phyloP scores from a whole-genome alignment of 2,797 vertebrate genomes.

The Liasis olivaceus region DNA sequence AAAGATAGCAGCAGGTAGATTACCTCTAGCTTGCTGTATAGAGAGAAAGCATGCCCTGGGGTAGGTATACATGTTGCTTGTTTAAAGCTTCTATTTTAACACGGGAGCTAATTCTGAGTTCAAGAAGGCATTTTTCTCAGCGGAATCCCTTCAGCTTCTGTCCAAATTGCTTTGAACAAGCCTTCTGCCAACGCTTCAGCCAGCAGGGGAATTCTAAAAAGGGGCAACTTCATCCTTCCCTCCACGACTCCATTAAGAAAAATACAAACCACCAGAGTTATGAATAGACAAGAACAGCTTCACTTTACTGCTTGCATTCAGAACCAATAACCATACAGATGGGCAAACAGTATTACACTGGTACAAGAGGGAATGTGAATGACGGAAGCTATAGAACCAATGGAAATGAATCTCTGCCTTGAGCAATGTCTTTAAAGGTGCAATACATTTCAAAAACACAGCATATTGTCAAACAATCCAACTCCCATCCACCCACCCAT shows the following conservation, averaged over 20 bases:
- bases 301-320: not conserved
- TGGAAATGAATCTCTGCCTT: not conserved
- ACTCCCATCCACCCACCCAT: not conserved
- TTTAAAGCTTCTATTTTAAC: not conserved
- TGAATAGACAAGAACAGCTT: not conserved
- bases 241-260: not conserved
- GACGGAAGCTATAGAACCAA: not conserved
- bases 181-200: not conserved
- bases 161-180: not conserved
- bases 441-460: not conserved
- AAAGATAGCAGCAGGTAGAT: not conserved
- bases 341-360: not conserved
- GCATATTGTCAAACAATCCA: not conserved
- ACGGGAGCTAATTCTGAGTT: not conserved
- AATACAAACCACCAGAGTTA: not conserved
- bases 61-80: not conserved
- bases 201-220: not conserved
- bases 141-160: not conserved
- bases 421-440: not conserved
- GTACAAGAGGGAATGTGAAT: not conserved
- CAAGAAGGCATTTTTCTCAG: not conserved
- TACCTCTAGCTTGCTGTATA: not conserved
- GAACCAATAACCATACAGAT: not conserved
- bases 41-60: not conserved
- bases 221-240: not conserved